These are phyloP conservation scores for Helobdella robusta DNA, from an alignment of 2,888 invertebrate genomes.

Conservation along the genomic window DNA sequence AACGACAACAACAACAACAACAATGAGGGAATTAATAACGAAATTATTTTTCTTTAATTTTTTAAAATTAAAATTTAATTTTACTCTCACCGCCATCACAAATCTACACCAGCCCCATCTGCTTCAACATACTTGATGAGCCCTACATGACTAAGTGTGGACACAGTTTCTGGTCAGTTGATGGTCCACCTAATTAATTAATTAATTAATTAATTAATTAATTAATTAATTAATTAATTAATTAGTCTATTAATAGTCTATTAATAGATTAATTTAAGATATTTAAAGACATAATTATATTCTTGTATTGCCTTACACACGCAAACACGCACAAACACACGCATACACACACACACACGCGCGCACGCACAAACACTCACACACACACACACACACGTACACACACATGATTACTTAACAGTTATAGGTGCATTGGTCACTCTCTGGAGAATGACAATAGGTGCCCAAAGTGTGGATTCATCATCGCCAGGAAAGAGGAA, in stretches of 20 bases:
- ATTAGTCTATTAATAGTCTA: not conserved
- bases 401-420: conserved; percentile 35
- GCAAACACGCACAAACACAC: too few relatives aligned
- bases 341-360: not conserved
- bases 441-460: conserved; percentile 60
- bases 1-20: too few relatives aligned
- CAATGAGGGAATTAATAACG: too few relatives aligned
- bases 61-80: too few relatives aligned
- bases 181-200: not conserved
- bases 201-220: too few relatives aligned
- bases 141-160: conserved; percentile 84
- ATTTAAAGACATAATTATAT: not conserved
- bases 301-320: too few relatives aligned
- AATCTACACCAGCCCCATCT: conserved; percentile 78
- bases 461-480: conserved; percentile 74
- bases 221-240: too few relatives aligned
- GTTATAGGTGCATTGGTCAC: conserved; percentile 64
- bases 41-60: too few relatives aligned
- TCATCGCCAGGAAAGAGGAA: conserved; percentile 60
- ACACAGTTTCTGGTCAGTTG: conserved; percentile 69
- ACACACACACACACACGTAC: not conserved
- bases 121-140: conserved; percentile 77
- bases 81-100: too few relatives aligned
- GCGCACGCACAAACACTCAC: not conserved
- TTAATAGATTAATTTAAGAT: conserved; percentile 1